Evolutionary conservation across 2,113 vertebrate species (phyloP), one percentile per base, ranked within the genome.

Genomic region (Mirza zaza): DNA sequence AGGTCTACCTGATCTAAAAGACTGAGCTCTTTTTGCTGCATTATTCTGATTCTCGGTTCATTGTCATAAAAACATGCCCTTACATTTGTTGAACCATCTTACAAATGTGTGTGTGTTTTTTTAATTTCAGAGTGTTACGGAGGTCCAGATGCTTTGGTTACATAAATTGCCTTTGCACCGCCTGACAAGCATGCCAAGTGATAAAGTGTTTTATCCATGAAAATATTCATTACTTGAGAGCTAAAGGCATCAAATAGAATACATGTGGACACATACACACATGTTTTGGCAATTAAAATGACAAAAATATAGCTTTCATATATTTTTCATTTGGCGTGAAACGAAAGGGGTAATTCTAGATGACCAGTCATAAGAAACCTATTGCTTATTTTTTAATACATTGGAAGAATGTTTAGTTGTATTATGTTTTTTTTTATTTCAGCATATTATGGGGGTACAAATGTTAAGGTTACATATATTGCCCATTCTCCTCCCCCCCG

Each of bases 271-370:
- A 67, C 15, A 52, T 52, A 36, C 18, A 68, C 23, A 75, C 7
- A 34, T 10, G 23, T 55, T 92, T 68, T 80, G 57, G 8, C 65
- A 89, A 87, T 29, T 75, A 59, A 82, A 85, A 86, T 65, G 23
- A 55, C 39, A 59, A n/a, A 79, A 83, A 52, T 48, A 75, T 10
- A 71, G 14, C 27, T 79, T 73, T 84, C 42, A 82, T 82, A 32
- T 90, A 50, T 50, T 92, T 91, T 91, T 67, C 4, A 94, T 75
- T 95, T 95, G 21, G 23, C 94, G 2, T 84, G 15, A 39, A 92
- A 84, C 81, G 5, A 82, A 86, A 93, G 61, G 83, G 17, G 17
- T 52, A 75, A 94, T 80, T 95, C 15, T 70, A 71, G 4, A 39
- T 76, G 52, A 76, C 1, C 0, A 77, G 36, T 94, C 3, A 29